Base-by-base conservation (phyloP, 2,888 invertebrate genomes). In the Hyles lineata region DNA sequence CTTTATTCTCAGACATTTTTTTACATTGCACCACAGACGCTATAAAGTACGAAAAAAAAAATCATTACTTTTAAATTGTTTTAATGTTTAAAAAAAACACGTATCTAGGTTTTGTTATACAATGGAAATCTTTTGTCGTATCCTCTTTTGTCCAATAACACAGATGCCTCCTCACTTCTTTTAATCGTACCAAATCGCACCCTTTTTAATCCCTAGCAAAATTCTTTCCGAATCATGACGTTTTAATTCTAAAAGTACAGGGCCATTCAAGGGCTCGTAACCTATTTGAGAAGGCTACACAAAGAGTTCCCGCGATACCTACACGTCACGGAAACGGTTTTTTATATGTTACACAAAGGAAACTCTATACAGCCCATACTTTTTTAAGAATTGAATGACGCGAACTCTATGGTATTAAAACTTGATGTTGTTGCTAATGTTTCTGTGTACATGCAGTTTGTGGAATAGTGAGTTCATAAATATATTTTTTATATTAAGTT, bases 181-280 rank as follows among this genome's bases (percentile, higher is more conserved):
- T 55, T n/a, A 55, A 55, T 55, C 23, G 23, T 25, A 60, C 15
- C 60, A 60, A 60, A 23, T 60, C 23, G 23, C 23, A 4, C 25
- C 61, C 61, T 15, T 29, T 62, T 62, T 32, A 17, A 60, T 17
- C 29, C n/a, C 11, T 62, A 19, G 25, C 29, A 23, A 23, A 67
- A 17, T 70, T 62, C 73, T 73, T 75, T 75, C 70, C 74, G 58
- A 76, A 74, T 70, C 58, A 35, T 32, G 75, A 74, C 70, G 63
- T 74, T 77, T 78, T 79, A 75, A 80, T 76, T 75, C 71, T 58
- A 71, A 67, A 43, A 60, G 60, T 74, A 63, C 52, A 55, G 21
- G 63, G 62, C 19, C 52, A 25, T 74, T 32, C 23, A 50, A 23
- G 70, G 62, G 52, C 59, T 72, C 60, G 72, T 55, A 70, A 63